These are phyloP conservation scores for Xylophagus ater DNA, from an alignment of 2,888 invertebrate genomes.

Conservation along the genomic window DNA sequence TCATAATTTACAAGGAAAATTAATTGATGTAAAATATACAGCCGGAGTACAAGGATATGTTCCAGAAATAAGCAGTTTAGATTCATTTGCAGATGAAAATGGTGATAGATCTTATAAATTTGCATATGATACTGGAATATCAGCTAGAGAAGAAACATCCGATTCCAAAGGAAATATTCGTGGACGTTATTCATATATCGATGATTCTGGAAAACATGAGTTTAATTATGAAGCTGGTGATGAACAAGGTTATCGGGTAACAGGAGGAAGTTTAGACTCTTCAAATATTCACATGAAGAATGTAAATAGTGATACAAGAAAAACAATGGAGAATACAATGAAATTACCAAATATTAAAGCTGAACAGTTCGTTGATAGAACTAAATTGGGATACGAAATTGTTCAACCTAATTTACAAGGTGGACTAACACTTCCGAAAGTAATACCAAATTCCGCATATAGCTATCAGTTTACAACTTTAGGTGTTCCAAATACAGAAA, in stretches of 20 bases:
- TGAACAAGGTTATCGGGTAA: conserved; percentile 50
- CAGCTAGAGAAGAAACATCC: conserved; percentile 29
- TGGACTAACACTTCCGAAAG: too few species aligned
- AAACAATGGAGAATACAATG: too few species aligned
- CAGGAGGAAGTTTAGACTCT: conserved; percentile 32
- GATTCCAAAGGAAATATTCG: conserved; percentile 31
- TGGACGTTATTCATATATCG: conserved; percentile 56
- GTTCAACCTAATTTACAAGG: too few species aligned
- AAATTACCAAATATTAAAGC: too few species aligned
- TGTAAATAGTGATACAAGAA: too few species aligned
- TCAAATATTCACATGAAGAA: neutral
- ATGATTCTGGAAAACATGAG: conserved; percentile 59
- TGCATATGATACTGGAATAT: conserved; percentile 27
- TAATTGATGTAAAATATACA: conserved; percentile 28
- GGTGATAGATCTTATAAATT: conserved; percentile 25
- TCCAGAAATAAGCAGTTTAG: conserved; percentile 15
- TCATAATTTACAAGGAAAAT: conserved; percentile 24
- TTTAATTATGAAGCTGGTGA: conserved; percentile 62
- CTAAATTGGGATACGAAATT: too few species aligned
- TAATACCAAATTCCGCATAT: neutral
- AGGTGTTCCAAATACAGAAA: too few species aligned
- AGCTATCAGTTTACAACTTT: too few species aligned
- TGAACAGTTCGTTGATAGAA: too few species aligned
- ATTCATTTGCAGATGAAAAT: neutral
- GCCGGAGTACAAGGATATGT: conserved; percentile 30